These are phyloP conservation scores for Sepioteuthis lessoniana DNA, from an alignment of 2,888 invertebrate species.

Conservation along the genomic window DNA sequence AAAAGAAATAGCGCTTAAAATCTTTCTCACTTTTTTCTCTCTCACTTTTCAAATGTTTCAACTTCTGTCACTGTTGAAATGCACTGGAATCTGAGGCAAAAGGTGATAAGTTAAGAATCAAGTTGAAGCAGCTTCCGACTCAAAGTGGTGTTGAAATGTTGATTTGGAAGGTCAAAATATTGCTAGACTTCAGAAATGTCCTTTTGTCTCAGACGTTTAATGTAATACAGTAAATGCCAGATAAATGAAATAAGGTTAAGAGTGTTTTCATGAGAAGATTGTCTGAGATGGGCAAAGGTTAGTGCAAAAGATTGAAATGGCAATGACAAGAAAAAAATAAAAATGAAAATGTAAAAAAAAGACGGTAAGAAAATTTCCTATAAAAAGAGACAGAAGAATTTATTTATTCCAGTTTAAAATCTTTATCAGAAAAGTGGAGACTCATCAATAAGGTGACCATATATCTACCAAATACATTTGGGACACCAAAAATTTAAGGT, in stretches of 20 bases:
- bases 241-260: background rate
- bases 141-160: background rate
- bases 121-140: background rate
- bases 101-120: background rate
- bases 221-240: background rate
- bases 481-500: no score
- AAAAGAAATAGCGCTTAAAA: no score
- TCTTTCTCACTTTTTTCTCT: background rate
- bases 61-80: background rate
- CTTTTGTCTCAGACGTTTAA: background rate
- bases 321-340: background rate
- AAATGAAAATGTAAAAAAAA: no score
- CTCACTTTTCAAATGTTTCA: background rate
- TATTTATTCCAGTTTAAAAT: background rate
- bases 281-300: background rate
- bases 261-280: background rate
- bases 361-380: background rate
- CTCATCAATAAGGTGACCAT: no score
- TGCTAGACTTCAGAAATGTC: slow-evolving; percentile 33
- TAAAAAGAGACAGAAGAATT: background rate
- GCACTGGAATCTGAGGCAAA: background rate
- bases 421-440: background rate
- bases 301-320: background rate
- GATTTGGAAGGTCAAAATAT: background rate
- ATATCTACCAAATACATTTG: no score